phyloP scores from a whole-genome alignment of 2,888 invertebrate genomes.

The Noctua janthina region DNA sequence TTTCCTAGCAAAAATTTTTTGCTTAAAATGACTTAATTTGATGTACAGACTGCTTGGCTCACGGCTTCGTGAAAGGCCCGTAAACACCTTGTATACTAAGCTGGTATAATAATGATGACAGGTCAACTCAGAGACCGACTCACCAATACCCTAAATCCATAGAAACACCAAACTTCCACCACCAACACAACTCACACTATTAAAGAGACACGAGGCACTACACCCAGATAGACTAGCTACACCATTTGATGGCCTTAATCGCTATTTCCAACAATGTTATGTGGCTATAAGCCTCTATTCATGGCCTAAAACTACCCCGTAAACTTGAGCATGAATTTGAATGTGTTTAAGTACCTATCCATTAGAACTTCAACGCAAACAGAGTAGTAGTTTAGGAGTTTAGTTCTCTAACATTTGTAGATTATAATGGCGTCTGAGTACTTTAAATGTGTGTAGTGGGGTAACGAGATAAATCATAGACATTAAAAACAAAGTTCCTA shows the following conservation, averaged over 20 bases:
- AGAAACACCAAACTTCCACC: neutral
- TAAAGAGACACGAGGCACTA: slow-evolving; percentile 13
- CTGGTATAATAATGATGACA: neutral
- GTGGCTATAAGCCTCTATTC: slow-evolving; percentile 23
- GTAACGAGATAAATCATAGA: slow-evolving; percentile 28
- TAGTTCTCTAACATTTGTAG: slow-evolving; percentile 24
- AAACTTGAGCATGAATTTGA: slow-evolving; percentile 45
- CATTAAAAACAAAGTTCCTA: slow-evolving; percentile 42
- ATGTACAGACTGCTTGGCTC: no score
- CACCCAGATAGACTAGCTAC: neutral
- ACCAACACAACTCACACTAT: slow-evolving; percentile 3
- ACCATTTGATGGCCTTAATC: slow-evolving; percentile 45
- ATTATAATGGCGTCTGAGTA: slow-evolving; percentile 5
- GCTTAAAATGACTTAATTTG: no score
- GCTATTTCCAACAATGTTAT: slow-evolving; percentile 25
- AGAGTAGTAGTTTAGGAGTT: slow-evolving; percentile 23
- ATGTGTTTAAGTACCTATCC: slow-evolving; percentile 30
- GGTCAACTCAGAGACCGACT: neutral
- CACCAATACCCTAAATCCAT: neutral
- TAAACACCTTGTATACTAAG: no score
- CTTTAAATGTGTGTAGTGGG: neutral
- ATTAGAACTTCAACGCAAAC: slow-evolving; percentile 34
- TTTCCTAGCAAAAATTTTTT: no score
- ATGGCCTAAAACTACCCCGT: slow-evolving; percentile 20
- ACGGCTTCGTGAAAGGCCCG: no score